Evolutionary conservation across 2,797 vertebrate genomes (phyloP), one percentile per base, ranked within the genome.

Genomic region (Chrysocyon brachyurus): DNA sequence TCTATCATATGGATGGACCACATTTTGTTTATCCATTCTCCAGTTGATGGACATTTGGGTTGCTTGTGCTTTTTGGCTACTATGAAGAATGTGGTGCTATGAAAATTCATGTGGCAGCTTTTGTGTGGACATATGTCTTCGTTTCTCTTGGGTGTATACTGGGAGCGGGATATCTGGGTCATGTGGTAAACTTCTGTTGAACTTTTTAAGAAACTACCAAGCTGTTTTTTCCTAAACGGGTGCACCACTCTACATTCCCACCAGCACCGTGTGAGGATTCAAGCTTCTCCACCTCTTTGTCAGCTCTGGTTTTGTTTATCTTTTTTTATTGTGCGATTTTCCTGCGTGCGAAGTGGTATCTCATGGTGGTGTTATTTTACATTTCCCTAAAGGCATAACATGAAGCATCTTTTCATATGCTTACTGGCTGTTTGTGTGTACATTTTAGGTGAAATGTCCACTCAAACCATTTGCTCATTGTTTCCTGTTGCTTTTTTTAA

Each of bases 251-350:
- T 57, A 2, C 46, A 17, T 90, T 24, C 54, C n/a, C 70, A 28
- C 14, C 4, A 4, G 31, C 12, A 11, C 16, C 2, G n/a, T 22
- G 2, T 15, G 63, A 52, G 63, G n/a, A 5, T 28, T 70, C 33
- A 10, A 10, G 0, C 15, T n/a, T 68, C 46, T 28, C 52, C 12
- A 21, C 31, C 12, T 57, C 19, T 36, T 85, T 24, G 2, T 81
- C 8, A 26, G 21, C 0, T 1, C 12, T 26, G 26, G 9, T n/a
- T 8, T 15, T n/a, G 12, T 12, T 31, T 40, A 31, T 12, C 61
- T 63, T 24, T 19, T 56, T 56, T 63, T 26, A 8, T 63, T 54
- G 4, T 1, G 10, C 24, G 36, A 16, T 86, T 75, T 40, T 46
- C 10, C 33, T 0, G 10, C 19, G 36, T 26, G 10, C 36, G 12